A percentile compares a stretch with the other conserved stretches of the same genome.
phyloP scores from a whole-genome alignment of 2,888 invertebrate genomes.

The Dynastes hyllus region DNA sequence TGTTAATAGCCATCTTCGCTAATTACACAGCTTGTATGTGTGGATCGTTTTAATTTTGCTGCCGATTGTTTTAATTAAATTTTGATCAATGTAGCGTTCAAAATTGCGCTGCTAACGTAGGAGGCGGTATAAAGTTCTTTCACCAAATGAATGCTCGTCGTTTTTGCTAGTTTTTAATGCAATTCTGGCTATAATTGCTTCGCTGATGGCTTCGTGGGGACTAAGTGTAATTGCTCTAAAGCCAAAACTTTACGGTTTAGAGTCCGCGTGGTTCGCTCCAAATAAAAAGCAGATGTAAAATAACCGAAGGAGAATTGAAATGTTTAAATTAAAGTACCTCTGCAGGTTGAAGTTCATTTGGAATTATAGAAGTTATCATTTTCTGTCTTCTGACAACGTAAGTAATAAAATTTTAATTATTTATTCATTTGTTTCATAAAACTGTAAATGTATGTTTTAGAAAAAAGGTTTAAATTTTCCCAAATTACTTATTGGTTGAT shows the following conservation, averaged over 20 bases:
- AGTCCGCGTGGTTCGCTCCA: neutral
- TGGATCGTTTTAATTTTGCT: constrained; percentile 23
- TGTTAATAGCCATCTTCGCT: constrained; percentile 29
- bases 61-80: constrained; percentile 26
- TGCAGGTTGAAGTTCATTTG: neutral
- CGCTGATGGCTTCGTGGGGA: neutral
- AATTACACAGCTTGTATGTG: constrained; percentile 9
- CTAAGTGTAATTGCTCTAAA: constrained; percentile 1
- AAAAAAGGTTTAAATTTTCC: too few relatives aligned
- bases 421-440: neutral
- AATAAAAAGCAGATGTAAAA: constrained; percentile 1
- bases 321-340: constrained; percentile 11
- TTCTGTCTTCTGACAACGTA: neutral
- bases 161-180: constrained; percentile 3
- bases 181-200: constrained; percentile 4
- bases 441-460: too few relatives aligned
- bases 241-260: constrained; percentile 5
- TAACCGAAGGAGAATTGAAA: constrained; percentile 18
- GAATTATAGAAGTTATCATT: neutral
- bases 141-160: neutral
- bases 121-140: constrained; percentile 1
- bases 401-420: neutral
- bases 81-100: constrained; percentile 8
- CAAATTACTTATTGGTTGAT: too few relatives aligned
- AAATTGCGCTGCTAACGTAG: neutral